Percentiles rank a stretch among this genome's conserved stretches.
Conservation (phyloP, 2,888 invertebrate species). For the Drosophila anomalata region DNA sequence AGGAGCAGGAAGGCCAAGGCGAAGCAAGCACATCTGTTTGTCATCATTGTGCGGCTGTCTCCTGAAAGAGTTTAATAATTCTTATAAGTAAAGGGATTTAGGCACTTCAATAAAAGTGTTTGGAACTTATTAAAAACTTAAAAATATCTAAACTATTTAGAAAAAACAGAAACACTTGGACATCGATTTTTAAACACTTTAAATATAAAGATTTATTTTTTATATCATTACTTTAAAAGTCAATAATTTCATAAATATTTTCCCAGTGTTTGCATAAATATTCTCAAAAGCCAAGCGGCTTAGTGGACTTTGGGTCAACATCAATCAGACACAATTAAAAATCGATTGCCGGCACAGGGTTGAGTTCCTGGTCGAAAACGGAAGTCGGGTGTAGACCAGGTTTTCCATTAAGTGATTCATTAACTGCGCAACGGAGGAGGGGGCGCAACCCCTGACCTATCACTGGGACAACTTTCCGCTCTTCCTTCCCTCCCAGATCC, state of each 20-base stretch:
- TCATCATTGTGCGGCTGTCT: slow-evolving; percentile 70
- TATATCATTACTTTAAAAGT: too few relatives aligned
- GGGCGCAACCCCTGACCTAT: background rate
- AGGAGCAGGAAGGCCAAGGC: slow-evolving; percentile 76
- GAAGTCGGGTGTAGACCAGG: slow-evolving; percentile 60
- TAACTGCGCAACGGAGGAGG: slow-evolving; percentile 60
- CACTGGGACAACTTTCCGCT: background rate
- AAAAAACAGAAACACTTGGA: background rate
- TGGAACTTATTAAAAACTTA: background rate
- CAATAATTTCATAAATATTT: background rate
- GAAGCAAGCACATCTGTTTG: slow-evolving; percentile 76
- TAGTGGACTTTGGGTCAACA: slow-evolving; percentile 21
- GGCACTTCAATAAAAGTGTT: background rate
- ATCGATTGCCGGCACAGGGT: slow-evolving; percentile 53
- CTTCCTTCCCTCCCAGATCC: background rate
- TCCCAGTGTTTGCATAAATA: slow-evolving; percentile 3
- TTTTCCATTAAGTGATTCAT: slow-evolving; percentile 78
- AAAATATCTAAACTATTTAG: background rate
- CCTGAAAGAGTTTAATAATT: slow-evolving; percentile 44
- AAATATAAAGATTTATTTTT: too few relatives aligned
- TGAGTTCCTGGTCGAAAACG: slow-evolving; percentile 39
- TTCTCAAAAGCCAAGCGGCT: slow-evolving; percentile 10
- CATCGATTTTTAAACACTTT: too few relatives aligned
- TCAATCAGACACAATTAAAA: slow-evolving; percentile 54
- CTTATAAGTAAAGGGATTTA: background rate